Conservation (phyloP, 2,888 invertebrate species). For the Amblyjoppa proteus region DNA sequence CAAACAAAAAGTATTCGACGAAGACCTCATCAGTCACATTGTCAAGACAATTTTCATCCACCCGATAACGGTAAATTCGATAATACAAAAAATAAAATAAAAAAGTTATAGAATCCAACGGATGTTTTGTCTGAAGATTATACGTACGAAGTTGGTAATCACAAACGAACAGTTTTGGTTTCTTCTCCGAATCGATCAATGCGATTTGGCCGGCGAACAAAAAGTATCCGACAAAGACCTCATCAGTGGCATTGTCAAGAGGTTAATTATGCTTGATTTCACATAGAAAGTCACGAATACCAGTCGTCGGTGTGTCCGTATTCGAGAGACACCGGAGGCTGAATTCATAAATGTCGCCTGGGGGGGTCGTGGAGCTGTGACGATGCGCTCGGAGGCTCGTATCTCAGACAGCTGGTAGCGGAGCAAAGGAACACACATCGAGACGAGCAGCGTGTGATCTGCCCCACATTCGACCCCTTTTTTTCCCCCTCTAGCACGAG, state of each 20-base stretch:
- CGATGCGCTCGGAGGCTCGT: constrained; percentile 55
- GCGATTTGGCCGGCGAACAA: neutral
- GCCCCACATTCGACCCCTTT: constrained; percentile 63
- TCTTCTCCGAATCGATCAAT: neutral
- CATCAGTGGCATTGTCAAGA: constrained; percentile 29
- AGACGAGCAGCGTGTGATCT: constrained; percentile 60
- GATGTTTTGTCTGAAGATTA: neutral
- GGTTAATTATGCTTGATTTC: constrained; percentile 68
- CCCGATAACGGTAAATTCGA: constrained; percentile 78
- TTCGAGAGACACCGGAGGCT: constrained; percentile 45
- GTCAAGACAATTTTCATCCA: constrained; percentile 18
- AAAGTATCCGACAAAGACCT: neutral
- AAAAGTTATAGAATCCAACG: neutral
- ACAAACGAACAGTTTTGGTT: neutral
- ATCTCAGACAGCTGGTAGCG: neutral
- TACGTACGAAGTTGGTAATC: too few relatives aligned
- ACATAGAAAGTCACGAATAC: constrained; percentile 69
- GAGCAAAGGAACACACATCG: constrained; percentile 21
- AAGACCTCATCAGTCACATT: neutral
- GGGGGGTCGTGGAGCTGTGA: constrained; percentile 23
- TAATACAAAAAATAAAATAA: constrained; percentile 42
- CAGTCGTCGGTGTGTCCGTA: constrained; percentile 35
- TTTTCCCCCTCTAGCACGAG: constrained; percentile 56
- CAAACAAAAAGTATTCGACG: neutral
- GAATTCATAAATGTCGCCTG: constrained; percentile 66